Conservation (phyloP, 2,113 vertebrate genomes). For the Odocoileus hemionus region DNA sequence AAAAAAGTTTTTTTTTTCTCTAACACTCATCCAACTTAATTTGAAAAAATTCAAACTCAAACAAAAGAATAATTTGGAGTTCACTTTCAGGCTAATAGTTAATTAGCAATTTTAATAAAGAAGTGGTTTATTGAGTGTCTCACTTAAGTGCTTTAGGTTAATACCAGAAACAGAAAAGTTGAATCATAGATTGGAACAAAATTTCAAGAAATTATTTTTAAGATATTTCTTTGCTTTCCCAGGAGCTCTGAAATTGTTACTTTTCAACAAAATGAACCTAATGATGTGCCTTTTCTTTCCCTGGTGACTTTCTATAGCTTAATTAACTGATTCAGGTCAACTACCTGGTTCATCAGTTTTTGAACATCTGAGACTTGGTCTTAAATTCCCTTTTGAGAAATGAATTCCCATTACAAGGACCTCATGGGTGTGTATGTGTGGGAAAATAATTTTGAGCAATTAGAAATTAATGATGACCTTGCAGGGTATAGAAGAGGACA, state of each 20-base stretch:
- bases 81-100: slow-evolving; percentile 38
- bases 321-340: slow-evolving; percentile 68
- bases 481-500: slow-evolving; percentile 22
- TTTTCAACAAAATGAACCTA: slow-evolving; percentile 55
- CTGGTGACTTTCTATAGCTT: slow-evolving; percentile 50
- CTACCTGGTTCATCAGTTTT: slow-evolving; percentile 68
- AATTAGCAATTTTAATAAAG: slow-evolving; percentile 59
- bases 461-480: slow-evolving; percentile 71
- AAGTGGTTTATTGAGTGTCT: slow-evolving; percentile 28
- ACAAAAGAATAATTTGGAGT: slow-evolving; percentile 48
- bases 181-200: not conserved
- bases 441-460: slow-evolving; percentile 66
- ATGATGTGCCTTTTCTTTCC: slow-evolving; percentile 34
- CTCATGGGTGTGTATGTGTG: slow-evolving; percentile 38
- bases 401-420: slow-evolving; percentile 53
- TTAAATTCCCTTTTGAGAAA: slow-evolving; percentile 69
- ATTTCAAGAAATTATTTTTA: slow-evolving; percentile 42
- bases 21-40: not conserved
- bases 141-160: slow-evolving; percentile 44
- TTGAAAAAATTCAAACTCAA: slow-evolving; percentile 48
- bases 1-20: not conserved
- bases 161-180: not conserved
- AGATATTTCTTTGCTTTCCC: not conserved
- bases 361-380: slow-evolving; percentile 43
- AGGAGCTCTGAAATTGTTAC: slow-evolving; percentile 19